Evolutionary conservation across 1,140 invertebrate genomes (phyloP).

Genomic region (Drosophila azteca): DNA sequence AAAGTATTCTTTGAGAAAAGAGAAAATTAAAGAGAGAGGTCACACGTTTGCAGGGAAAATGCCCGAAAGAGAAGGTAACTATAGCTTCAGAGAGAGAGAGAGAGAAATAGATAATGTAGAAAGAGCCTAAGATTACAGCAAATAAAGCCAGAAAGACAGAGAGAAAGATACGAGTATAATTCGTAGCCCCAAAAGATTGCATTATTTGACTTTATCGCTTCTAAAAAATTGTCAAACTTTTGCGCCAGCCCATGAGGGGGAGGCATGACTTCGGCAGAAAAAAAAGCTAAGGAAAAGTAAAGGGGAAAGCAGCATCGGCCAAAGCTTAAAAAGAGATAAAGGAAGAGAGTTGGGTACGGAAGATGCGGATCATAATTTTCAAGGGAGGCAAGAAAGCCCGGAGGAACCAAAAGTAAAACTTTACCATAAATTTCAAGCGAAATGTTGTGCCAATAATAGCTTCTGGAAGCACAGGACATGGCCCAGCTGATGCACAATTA

Average conservation of each 20-base stretch:
- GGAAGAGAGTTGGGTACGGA: neutral
- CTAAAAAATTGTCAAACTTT: slow-evolving; percentile 40
- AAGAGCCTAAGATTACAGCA: too few relatives aligned
- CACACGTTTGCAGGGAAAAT: neutral
- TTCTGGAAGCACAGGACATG: neutral
- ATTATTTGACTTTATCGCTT: slow-evolving; percentile 66
- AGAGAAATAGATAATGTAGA: too few relatives aligned
- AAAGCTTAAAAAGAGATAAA: too few relatives aligned
- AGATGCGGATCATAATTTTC: neutral
- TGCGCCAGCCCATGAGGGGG: neutral
- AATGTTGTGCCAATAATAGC: neutral
- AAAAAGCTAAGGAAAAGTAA: neutral
- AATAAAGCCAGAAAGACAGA: neutral
- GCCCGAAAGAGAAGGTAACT: neutral
- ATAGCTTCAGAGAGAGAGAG: neutral
- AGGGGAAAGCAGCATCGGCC: neutral
- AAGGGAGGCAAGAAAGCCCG: neutral
- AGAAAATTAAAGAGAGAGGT: neutral
- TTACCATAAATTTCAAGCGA: neutral
- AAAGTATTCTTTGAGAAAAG: too few relatives aligned
- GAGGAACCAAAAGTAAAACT: neutral
- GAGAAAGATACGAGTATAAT: neutral
- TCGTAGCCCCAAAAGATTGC: neutral
- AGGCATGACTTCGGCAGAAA: neutral
- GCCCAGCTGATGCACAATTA: slow-evolving; percentile 5